Base-by-base conservation (phyloP, 2,888 invertebrate species). In the Tetheella fluctuosa region DNA sequence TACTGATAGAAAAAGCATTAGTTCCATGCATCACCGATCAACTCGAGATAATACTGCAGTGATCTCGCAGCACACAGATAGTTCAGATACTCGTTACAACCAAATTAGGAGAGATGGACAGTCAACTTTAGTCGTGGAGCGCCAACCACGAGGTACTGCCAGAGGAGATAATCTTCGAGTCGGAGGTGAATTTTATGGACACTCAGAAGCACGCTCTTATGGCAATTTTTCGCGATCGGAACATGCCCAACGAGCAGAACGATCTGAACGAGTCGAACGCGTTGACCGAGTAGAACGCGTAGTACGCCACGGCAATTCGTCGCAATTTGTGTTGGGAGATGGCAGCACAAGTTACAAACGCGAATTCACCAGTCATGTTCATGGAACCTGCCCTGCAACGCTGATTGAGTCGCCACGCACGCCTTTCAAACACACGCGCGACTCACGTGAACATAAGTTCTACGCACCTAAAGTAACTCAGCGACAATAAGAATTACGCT, bases 391-490 rank as follows among this genome's bases (percentile, higher is more conserved):
- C 85, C 97, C 97, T 0, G 97, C 97, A 39, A 94, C 96, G 37
- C 91, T 97, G 67, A 94, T 97, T 59, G 96, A 97, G 77, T 94
- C 95, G 48, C 95, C 96, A 61, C 94, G 95, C 67, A 95, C 96
- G 61, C 96, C 96, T 20, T 97, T 96, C 88, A 96, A 96, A 85
- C 97, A 97, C 79, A 97, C 97, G 28, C 94, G 97, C 67, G 97
- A 97, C 84, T 96, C 97, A 13, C 96, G 95, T 71, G 96, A 96
- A 79, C 97, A 97, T 86, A 97, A 96, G 84, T 97, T 97, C 85
- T 97, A 97, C 83, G 94, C 96, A 81, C 94, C 96, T 2, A 94
- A 95, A 82, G 93, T 94, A 64, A 93, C 93, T 48, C 94, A 89
- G 70, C 79, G 79, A 71, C 79, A 74, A 76, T 64, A 30, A 25